A percentile compares a stretch with the other conserved stretches of the same genome.
Conservation (phyloP, 1,140 invertebrate species). For the Coboldia fuscipes region DNA sequence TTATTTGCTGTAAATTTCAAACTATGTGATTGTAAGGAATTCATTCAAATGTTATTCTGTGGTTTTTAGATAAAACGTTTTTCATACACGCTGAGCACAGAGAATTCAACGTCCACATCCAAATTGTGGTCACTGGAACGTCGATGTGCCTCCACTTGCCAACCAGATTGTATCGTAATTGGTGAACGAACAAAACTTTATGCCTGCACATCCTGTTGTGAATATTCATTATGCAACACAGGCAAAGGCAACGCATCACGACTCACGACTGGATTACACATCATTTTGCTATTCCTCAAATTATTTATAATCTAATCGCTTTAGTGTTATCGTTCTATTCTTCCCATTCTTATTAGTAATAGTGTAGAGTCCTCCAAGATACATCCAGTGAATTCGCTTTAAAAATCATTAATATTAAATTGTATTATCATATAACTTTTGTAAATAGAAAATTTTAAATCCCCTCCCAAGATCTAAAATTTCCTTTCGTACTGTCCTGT, state of each 20-base stretch:
- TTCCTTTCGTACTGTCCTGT: no score
- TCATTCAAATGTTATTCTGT: background rate
- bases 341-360: no score
- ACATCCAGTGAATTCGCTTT: no score
- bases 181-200: slow-evolving; percentile 67
- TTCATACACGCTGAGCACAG: slow-evolving; percentile 59
- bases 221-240: slow-evolving; percentile 51
- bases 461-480: no score
- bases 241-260: slow-evolving; percentile 28
- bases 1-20: background rate
- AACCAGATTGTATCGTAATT: slow-evolving; percentile 66
- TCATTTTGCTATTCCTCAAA: no score
- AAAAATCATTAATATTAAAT: no score
- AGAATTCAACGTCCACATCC: slow-evolving; percentile 48
- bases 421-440: no score
- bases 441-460: no score
- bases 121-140: slow-evolving; percentile 64
- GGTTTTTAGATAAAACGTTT: slow-evolving; percentile 50
- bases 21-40: background rate
- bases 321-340: no score
- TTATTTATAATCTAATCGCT: no score
- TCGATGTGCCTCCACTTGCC: slow-evolving; percentile 59
- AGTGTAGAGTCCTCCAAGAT: no score
- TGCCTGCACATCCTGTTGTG: slow-evolving; percentile 63
- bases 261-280: no score